phyloP scores from a whole-genome alignment of 2,113 vertebrate genomes.

The Spheniscus mendiculus region DNA sequence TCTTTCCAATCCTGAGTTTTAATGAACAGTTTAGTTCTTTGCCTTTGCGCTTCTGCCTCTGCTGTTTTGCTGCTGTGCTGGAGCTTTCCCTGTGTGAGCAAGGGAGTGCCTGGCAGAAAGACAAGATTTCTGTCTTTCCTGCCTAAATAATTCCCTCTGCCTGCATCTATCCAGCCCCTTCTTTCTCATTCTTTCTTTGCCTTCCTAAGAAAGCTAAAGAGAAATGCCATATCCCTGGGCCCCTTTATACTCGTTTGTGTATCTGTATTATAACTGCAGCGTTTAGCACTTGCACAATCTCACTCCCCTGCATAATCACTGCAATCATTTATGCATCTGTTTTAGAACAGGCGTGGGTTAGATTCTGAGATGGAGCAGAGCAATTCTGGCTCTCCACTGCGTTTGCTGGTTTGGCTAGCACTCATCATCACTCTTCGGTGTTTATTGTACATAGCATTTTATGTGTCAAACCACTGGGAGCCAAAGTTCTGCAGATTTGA shows the following conservation, averaged over 20 bases:
- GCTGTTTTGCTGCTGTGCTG: constrained; percentile 30
- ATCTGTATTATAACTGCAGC: constrained; percentile 20
- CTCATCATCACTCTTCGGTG: background rate
- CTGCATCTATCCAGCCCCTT: background rate
- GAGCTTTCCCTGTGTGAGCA: constrained; percentile 2
- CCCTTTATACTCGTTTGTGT: constrained; percentile 39
- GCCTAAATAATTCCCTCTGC: background rate
- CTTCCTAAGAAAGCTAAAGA: background rate
- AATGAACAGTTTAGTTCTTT: constrained; percentile 46
- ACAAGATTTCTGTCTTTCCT: constrained; percentile 15
- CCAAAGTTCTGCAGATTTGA: background rate
- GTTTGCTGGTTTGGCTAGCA: background rate
- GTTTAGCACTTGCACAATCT: constrained; percentile 50
- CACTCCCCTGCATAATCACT: constrained; percentile 27
- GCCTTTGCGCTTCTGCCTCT: background rate
- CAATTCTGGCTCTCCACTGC: background rate
- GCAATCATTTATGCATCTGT: constrained; percentile 40
- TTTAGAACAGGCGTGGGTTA: constrained; percentile 31
- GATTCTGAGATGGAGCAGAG: background rate
- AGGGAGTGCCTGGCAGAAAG: constrained; percentile 6
- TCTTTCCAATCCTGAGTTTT: constrained; percentile 39
- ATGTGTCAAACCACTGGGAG: background rate
- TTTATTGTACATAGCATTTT: background rate
- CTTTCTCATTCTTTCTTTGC: constrained; percentile 8
- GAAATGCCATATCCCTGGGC: constrained; percentile 16